Evolutionary conservation across 1,140 invertebrate genomes (phyloP).

Genomic region (Drosophila chauvacae): DNA sequence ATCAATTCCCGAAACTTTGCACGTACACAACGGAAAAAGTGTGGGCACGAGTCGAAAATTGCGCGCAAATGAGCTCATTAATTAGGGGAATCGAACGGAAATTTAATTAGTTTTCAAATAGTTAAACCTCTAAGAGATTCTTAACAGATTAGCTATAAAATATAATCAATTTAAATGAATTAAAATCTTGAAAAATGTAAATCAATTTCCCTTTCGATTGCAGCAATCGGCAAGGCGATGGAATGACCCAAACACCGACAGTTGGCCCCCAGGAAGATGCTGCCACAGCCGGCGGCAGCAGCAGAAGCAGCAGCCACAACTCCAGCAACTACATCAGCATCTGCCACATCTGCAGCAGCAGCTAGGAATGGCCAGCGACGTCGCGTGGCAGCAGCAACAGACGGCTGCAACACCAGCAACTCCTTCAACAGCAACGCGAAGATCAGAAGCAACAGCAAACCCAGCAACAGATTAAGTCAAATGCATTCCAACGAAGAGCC

Average conservation of each 20-base stretch:
- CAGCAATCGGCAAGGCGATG: conserved; percentile 49
- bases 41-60: conserved; percentile 1
- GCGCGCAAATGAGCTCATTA: conserved; percentile 18
- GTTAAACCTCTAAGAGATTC: neutral
- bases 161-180: neutral
- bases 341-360: conserved; percentile 17
- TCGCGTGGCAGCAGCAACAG: conserved; percentile 67
- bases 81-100: neutral
- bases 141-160: neutral
- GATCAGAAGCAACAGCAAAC: conserved; percentile 27
- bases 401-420: conserved; percentile 35
- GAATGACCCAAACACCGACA: conserved; percentile 56
- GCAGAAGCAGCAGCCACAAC: conserved; percentile 26
- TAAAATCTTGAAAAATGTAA: neutral
- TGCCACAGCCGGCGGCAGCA: conserved; percentile 64
- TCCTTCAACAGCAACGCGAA: conserved; percentile 20
- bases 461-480: conserved; percentile 48
- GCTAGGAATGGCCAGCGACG: conserved; percentile 70
- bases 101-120: neutral
- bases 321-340: conserved; percentile 31
- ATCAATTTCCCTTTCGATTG: neutral
- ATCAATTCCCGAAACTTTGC: conserved; percentile 77
- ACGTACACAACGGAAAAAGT: conserved; percentile 49
- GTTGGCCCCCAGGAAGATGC: conserved; percentile 62
- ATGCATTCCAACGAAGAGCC: conserved; percentile 80